Conservation (phyloP, 2,888 invertebrate genomes). For the Maniola hyperantus region DNA sequence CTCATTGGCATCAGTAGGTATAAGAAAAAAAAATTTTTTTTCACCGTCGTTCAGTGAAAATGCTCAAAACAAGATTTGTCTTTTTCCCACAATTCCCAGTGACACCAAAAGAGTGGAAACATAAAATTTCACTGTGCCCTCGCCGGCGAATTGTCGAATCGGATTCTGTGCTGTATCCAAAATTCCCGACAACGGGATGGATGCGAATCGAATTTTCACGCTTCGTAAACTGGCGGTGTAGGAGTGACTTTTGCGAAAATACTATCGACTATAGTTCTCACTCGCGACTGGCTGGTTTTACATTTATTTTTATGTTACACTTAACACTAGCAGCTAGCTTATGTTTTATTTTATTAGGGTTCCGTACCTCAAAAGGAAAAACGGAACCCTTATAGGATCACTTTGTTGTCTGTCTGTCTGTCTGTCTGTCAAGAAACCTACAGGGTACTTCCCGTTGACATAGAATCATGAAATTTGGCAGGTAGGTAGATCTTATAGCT, state of each 20-base stretch:
- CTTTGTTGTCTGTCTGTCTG: too few species aligned
- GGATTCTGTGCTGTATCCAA: slow-evolving; percentile 30
- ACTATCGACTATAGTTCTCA: slow-evolving; percentile 14
- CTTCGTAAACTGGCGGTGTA: slow-evolving; percentile 32
- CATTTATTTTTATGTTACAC: not conserved
- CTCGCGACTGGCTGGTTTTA: not conserved
- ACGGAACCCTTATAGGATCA: too few species aligned
- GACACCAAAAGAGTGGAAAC: slow-evolving; percentile 23
- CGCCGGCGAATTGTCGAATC: slow-evolving; percentile 30
- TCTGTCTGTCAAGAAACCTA: too few species aligned
- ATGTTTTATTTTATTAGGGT: too few species aligned
- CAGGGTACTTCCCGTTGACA: too few species aligned
- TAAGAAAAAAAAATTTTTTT: too few species aligned
- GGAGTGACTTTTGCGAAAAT: slow-evolving; percentile 28
- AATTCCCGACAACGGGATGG: slow-evolving; percentile 34
- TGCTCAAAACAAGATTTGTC: slow-evolving; percentile 22
- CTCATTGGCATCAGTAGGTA: too few species aligned
- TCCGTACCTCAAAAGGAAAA: too few species aligned
- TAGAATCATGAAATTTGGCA: too few species aligned
- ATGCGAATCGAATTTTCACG: slow-evolving; percentile 40
- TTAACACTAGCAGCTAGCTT: not conserved
- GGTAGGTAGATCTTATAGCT: too few species aligned
- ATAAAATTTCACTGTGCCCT: slow-evolving; percentile 29
- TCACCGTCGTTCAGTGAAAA: too few species aligned
- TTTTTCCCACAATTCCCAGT: slow-evolving; percentile 22